Evolutionary conservation across 2,797 vertebrate genomes (phyloP).

Genomic region (Champsocephalus esox): DNA sequence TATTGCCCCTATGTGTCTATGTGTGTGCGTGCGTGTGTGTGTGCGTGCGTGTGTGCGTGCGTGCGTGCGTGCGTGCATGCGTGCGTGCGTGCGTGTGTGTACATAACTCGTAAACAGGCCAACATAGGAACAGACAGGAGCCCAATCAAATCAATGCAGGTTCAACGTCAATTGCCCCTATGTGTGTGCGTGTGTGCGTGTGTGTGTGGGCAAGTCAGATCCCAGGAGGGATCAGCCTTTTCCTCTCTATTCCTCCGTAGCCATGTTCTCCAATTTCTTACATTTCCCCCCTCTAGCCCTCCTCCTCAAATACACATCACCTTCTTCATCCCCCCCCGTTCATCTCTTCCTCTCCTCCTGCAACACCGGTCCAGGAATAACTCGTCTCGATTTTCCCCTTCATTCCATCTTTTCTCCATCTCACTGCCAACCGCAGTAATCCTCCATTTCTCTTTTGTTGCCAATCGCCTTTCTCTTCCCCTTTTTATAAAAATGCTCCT

Average conservation of each 20-base stretch:
- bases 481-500: conserved; percentile 56
- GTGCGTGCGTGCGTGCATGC: no score
- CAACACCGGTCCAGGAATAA: conserved; percentile 52
- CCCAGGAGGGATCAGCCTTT: conserved; percentile 34
- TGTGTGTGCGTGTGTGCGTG: background rate
- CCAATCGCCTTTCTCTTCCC: conserved; percentile 29
- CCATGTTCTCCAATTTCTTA: conserved; percentile 22
- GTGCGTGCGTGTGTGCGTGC: conserved; percentile 2
- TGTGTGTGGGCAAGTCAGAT: conserved; percentile 15
- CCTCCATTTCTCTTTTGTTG: conserved; percentile 53
- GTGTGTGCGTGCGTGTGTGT: background rate
- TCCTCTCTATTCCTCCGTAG: conserved; percentile 29
- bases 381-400: conserved; percentile 51
- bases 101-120: no score
- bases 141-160: no score
- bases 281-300: conserved; percentile 5
- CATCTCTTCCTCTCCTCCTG: conserved; percentile 15
- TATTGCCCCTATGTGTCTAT: conserved; percentile 23
- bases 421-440: conserved; percentile 35
- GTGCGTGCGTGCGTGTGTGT: no score
- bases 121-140: no score
- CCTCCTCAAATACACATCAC: conserved; percentile 20
- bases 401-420: conserved; percentile 45
- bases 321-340: conserved; percentile 22
- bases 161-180: no score